Evolutionary conservation across 1,140 invertebrate species (phyloP).

Genomic region (Anastrepha ludens): DNA sequence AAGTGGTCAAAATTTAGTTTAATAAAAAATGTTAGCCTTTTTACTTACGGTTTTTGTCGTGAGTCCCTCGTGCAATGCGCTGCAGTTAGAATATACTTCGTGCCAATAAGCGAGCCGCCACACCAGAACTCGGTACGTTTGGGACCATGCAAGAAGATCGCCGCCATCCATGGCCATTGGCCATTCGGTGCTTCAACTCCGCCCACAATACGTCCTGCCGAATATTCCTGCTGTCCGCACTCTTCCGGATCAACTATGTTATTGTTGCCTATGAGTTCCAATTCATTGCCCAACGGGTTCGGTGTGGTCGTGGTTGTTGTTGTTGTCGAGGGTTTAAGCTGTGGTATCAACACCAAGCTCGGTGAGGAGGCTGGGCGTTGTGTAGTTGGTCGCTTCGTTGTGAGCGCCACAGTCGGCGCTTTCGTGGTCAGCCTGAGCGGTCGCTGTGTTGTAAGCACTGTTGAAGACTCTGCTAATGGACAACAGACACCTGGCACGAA

Average conservation of each 20-base stretch:
- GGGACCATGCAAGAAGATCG: slow-evolving; percentile 91
- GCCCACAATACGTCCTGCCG: slow-evolving; percentile 90
- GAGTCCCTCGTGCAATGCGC: slow-evolving; percentile 94
- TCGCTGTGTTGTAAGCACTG: slow-evolving; percentile 67
- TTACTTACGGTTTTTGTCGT: slow-evolving; percentile 87
- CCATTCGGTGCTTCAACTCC: slow-evolving; percentile 89
- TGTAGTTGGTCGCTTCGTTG: slow-evolving; percentile 59
- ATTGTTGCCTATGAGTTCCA: slow-evolving; percentile 70
- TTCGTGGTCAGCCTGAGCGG: slow-evolving; percentile 75
- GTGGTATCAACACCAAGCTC: slow-evolving; percentile 68
- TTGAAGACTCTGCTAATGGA: slow-evolving; percentile 76
- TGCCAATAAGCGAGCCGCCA: slow-evolving; percentile 89
- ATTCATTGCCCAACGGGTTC: slow-evolving; percentile 61
- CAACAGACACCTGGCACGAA: slow-evolving; percentile 95
- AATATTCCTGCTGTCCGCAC: slow-evolving; percentile 87
- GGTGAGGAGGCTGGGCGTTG: slow-evolving; percentile 60
- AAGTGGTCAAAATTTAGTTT: neutral
- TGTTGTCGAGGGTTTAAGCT: slow-evolving; percentile 73
- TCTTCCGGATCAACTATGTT: slow-evolving; percentile 77
- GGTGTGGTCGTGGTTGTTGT: slow-evolving; percentile 72
- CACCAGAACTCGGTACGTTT: slow-evolving; percentile 94
- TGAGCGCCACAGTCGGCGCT: slow-evolving; percentile 57
- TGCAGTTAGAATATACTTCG: slow-evolving; percentile 89
- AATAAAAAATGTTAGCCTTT: slow-evolving; percentile 16
- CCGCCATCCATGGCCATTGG: slow-evolving; percentile 95